Conservation (phyloP, 1,140 invertebrate genomes). For the Cotesia typhae region DNA sequence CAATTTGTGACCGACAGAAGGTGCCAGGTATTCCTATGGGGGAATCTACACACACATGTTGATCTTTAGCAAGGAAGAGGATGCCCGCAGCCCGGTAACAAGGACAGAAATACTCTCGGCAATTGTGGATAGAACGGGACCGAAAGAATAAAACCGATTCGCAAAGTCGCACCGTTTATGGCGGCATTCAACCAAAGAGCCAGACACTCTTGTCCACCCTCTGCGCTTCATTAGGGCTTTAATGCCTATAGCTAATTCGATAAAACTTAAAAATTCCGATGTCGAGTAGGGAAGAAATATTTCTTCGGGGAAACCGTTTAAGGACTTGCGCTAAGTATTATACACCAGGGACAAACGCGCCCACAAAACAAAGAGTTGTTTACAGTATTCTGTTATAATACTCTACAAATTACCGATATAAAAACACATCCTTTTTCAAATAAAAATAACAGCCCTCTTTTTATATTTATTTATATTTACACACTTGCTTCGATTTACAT, state of each 20-base stretch:
- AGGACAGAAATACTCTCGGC: background rate
- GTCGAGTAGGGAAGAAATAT: slow-evolving; percentile 53
- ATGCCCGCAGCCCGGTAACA: slow-evolving; percentile 32
- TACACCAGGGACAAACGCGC: too few species aligned
- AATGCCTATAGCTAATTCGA: slow-evolving; percentile 56
- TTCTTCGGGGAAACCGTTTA: slow-evolving; percentile 39
- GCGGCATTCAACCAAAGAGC: slow-evolving; percentile 41
- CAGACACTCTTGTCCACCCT: slow-evolving; percentile 32
- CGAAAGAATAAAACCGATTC: background rate
- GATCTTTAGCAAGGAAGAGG: slow-evolving; percentile 29
- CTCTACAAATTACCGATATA: background rate
- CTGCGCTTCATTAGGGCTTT: slow-evolving; percentile 51
- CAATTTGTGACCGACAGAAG: slow-evolving; percentile 53
- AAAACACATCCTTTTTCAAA: too few species aligned
- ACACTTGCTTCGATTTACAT: too few species aligned
- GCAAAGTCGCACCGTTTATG: slow-evolving; percentile 10
- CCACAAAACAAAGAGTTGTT: slow-evolving; percentile 3
- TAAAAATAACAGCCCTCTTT: too few species aligned
- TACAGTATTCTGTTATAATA: background rate
- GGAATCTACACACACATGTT: slow-evolving; percentile 26
- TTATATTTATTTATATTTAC: too few species aligned
- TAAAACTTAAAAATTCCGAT: slow-evolving; percentile 58
- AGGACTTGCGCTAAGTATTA: slow-evolving; percentile 26
- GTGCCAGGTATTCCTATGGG: slow-evolving; percentile 46
- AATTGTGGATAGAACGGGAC: background rate